Evolutionary conservation across 1,140 invertebrate species (phyloP), one percentile per base, ranked within the genome.

Genomic region (Myzus persicae): DNA sequence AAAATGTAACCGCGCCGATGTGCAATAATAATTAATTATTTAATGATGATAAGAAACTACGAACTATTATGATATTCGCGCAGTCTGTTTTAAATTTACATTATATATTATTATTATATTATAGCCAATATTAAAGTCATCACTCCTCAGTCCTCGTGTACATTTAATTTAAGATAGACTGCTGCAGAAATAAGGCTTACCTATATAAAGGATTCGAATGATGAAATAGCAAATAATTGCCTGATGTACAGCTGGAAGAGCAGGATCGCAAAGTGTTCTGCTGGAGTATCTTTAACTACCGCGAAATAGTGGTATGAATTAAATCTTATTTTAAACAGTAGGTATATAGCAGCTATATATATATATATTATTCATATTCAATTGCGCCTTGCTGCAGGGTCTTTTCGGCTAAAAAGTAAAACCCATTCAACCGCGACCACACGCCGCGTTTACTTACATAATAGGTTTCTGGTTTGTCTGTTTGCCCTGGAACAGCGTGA

Each of bases 401-500:
- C 38, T 26, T 54, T 84, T 85, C 46, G 18, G 91, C 48, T 31
- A 92, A 82, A 84, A 84, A 92, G 22, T 40, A 54, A 93, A 93
- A 40, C 26, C 36, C 51, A 93, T 93, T 93, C 46, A 51, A 81
- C 38, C 81, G 26, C 91, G 91, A 93, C 91, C 91, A 85, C 91
- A 93, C 91, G 91, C 91, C 81, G 91, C 91, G 91, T 48, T 84
- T 84, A 85, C 46, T 82, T 67, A 18, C 67, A 82, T 82, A 38
- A 82, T 82, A 82, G 59, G 14, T 76, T 76, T 76, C 59, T 36
- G 36, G 36, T 54, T 93, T 42, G 81, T 59, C 44, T 89, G 88
- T 93, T 93, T 93, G 91, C 76, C 44, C 42, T 48, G 31, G 44
- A 93, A 93, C 91, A 93, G 76, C 91, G 76, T 93, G 91, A 93